Base-by-base conservation (phyloP, 2,113 vertebrate species). In the Cygnus atratus region DNA sequence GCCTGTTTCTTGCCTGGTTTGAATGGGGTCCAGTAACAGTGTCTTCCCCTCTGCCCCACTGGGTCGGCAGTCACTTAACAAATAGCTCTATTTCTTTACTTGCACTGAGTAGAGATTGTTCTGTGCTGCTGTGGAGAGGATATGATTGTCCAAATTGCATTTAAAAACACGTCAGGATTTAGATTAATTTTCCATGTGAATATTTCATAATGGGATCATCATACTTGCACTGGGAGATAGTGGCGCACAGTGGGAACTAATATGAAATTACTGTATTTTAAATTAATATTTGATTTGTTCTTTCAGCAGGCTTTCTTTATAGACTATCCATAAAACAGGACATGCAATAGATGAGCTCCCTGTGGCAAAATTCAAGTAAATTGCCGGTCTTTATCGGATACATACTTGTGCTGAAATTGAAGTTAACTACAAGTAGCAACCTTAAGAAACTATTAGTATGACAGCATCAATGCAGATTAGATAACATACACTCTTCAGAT, bases 31-130 rank as follows among this genome's bases (percentile, higher is more conserved):
- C 87, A 78, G 76, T 74, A 67, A 63, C 46, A 54, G 33, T 8
- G 48, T 81, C 65, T 91, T 91, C 39, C 73, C 61, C 63, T 94
- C 67, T 95, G 90, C 44, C 79, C 79, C n/a, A 35, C 33, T 82
- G 77, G 65, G n/a, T 91, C 84, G 81, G 57, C 87, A 72, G 2
- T 79, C 16, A 2, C 55, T 95, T 65, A 95, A 82, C 81, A 88
- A 81, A 71, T 80, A 41, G 43, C 29, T 43, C 21, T 6, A 14
- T 63, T 72, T 88, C 55, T 46, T 76, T 29, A 24, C 33, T 29
- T 12, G 20, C 19, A 29, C 46, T 20, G 44, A 39, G 28, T 39
- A 35, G 20, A 62, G 48, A 29, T 31, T 26, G n/a, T 77, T 25
- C n/a, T 21, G 25, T 37, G 13, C n/a, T 50, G 29, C 50, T 54